A percentile compares a stretch with the other conserved stretches of the same genome.
Conservation (phyloP, 2,113 vertebrate species). For the Gobius niger region DNA sequence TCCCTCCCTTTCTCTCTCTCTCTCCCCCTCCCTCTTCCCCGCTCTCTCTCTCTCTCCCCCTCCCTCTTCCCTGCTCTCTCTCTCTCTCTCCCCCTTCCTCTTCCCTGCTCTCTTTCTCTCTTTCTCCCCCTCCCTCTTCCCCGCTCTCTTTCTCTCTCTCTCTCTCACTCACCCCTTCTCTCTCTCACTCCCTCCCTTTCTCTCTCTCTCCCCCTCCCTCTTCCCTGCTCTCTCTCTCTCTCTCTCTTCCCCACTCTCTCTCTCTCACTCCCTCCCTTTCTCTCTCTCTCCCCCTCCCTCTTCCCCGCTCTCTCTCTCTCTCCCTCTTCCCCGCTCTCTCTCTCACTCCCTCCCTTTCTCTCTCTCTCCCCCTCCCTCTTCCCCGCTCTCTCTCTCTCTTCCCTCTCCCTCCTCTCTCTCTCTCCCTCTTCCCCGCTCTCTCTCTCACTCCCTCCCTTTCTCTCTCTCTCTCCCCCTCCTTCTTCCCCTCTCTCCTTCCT, state of each 20-base stretch:
- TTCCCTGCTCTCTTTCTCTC: constrained; percentile 23
- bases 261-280: background rate
- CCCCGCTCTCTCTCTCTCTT: too few species aligned
- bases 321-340: background rate
- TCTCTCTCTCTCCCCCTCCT: background rate
- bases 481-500: background rate
- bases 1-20: too few species aligned
- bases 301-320: background rate
- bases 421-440: too few species aligned
- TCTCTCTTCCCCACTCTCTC: constrained; percentile 1
- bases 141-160: background rate
- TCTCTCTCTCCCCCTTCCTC: constrained; percentile 31
- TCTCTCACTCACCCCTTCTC: too few species aligned
- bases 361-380: background rate
- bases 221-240: constrained; percentile 23
- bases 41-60: too few species aligned
- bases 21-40: too few species aligned
- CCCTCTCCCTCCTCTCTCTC: too few species aligned
- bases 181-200: background rate
- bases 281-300: background rate
- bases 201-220: constrained; percentile 28
- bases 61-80: too few species aligned
- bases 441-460: background rate
- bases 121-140: constrained; percentile 1
- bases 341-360: background rate